Base-by-base conservation (phyloP, 2,888 invertebrate species). In the Drosophila kanekoi region DNA sequence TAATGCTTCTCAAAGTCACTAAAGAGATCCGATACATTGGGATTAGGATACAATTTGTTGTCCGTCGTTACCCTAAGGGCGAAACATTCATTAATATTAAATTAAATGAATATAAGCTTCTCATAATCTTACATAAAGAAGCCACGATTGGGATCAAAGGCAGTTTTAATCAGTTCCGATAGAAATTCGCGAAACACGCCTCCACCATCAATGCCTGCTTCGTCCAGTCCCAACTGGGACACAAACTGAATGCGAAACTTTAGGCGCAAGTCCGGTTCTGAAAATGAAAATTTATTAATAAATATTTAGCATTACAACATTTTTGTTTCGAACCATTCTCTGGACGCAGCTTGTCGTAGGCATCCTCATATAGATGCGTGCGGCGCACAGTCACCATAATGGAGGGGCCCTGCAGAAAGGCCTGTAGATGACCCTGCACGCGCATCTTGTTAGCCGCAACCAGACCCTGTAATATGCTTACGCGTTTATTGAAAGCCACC, bases 121-220 rank as follows among this genome's bases (percentile, higher is more conserved):
- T 6, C 1, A 1, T 8, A 1, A 11, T 41, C 94, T 93, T 74
- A 92, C 92, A 92, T 92, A 91, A 98, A 98, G 91, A 99, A 96
- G 0, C 99, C 99, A 58, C 99, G 94, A 92, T 98, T 98, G 0
- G 99, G 98, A 93, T 99, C 98, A 90, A 99, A 99, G 0, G 97
- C 97, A 0, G 98, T 97, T 94, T 97, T 98, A 32, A 99, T 94
- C 10, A 99, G 93, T 92, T 99, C 98, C 1, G 97, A 96, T 3
- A 99, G 93, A 91, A 99, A 99, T 92, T 99, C 99, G 48, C 99
- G 94, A 90, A 98, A 98, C 13, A 99, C 94, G 0, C 99, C 99
- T 2, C 99, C 99, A 2, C 99, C 99, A 91, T 99, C 99, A 2
- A 99, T 97, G 0, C 99, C 99, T 0, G 98, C 98, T 92, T 99